Conservation (phyloP, 2,797 vertebrate genomes). For the Meriones psammophilus region DNA sequence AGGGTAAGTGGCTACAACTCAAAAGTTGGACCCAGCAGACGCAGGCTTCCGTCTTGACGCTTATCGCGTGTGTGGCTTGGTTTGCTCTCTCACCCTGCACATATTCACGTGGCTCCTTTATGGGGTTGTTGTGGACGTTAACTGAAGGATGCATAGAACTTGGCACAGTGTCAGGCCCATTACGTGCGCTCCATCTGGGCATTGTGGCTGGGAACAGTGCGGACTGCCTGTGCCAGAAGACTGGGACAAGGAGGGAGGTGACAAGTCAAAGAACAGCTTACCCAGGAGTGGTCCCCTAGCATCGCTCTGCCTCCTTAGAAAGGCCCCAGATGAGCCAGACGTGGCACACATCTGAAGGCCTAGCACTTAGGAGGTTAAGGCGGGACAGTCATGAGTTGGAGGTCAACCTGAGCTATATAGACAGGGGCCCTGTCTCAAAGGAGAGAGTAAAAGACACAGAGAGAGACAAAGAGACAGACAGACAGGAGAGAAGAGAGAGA, state of each 20-base stretch:
- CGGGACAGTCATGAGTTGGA: not conserved
- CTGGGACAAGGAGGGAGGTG: not conserved
- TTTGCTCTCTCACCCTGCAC: not conserved
- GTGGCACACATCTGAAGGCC: not conserved
- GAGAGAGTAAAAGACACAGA: too few relatives aligned
- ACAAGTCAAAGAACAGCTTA: not conserved
- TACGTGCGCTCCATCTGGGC: not conserved
- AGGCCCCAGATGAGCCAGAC: not conserved
- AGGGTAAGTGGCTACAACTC: not conserved
- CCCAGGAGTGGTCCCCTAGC: not conserved
- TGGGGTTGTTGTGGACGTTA: not conserved
- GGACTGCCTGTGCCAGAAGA: not conserved
- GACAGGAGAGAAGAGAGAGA: not conserved
- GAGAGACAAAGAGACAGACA: not conserved
- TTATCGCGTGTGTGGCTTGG: not conserved
- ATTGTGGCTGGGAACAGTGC: accelerated
- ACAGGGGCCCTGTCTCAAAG: not conserved
- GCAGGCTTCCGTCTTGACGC: accelerated
- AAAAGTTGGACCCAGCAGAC: accelerated
- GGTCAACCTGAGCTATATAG: not conserved
- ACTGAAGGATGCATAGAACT: not conserved
- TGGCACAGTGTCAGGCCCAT: not conserved
- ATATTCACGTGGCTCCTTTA: not conserved
- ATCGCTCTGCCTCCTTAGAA: not conserved
- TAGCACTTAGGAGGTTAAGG: not conserved